Evolutionary conservation across 2,113 vertebrate genomes (phyloP).

Genomic region (Ciconia stormi): DNA sequence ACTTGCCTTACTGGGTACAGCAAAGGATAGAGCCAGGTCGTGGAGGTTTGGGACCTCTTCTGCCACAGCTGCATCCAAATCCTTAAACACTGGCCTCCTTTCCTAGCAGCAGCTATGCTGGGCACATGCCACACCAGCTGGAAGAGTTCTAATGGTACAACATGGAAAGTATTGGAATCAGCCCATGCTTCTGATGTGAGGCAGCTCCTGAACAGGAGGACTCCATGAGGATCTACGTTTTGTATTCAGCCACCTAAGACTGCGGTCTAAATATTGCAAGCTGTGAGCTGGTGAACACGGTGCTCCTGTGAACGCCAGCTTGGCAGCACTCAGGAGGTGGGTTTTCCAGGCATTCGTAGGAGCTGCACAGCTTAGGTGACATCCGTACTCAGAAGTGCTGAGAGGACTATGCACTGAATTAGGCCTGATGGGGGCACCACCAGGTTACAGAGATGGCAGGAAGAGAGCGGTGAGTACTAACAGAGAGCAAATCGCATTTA

Average conservation of each 20-base stretch:
- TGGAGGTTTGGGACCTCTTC: background rate
- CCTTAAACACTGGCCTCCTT: background rate
- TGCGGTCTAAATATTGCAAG: background rate
- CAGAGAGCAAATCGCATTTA: background rate
- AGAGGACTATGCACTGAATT: background rate
- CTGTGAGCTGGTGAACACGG: background rate
- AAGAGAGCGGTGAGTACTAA: background rate
- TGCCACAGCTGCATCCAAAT: background rate
- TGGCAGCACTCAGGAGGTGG: background rate
- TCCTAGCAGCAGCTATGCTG: background rate
- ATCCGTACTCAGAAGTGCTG: background rate
- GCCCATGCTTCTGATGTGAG: background rate
- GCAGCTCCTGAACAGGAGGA: background rate
- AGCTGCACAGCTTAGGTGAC: background rate
- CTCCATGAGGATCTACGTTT: background rate
- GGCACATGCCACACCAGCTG: background rate
- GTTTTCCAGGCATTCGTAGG: background rate
- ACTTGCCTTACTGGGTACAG: background rate
- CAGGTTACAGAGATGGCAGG: background rate
- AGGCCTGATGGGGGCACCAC: background rate
- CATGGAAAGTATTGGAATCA: background rate
- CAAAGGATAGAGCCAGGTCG: rapidly evolving
- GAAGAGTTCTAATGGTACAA: background rate
- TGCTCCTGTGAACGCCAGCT: background rate
- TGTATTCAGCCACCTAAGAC: background rate